These are phyloP conservation scores for Anastrepha obliqua DNA, from an alignment of 1,140 invertebrate genomes.

Conservation along the genomic window DNA sequence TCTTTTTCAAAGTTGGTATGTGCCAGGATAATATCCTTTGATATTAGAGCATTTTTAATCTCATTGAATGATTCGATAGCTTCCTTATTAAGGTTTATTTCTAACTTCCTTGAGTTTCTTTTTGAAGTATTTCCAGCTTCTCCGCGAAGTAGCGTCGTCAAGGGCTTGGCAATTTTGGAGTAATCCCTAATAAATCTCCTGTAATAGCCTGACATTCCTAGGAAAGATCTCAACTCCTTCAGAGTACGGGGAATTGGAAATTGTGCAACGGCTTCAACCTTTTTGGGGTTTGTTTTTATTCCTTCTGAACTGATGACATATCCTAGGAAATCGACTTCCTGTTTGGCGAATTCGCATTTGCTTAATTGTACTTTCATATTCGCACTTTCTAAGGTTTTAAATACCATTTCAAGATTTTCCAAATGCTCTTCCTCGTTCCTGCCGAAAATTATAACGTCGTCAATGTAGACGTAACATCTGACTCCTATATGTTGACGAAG, in stretches of 20 bases:
- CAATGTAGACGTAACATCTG: constrained; percentile 43
- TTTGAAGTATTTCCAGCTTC: too few species aligned
- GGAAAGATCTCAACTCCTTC: neutral
- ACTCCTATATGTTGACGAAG: constrained; percentile 31
- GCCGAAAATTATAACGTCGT: constrained; percentile 45
- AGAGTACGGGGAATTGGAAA: neutral
- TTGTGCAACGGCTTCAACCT: neutral
- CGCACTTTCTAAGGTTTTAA: constrained; percentile 16
- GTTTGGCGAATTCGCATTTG: constrained; percentile 30
- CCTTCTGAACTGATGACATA: neutral
- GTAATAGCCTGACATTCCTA: neutral
- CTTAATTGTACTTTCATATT: constrained; percentile 41
- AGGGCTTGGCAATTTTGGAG: too few species aligned
- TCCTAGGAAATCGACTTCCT: neutral
- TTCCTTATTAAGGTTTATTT: too few species aligned
- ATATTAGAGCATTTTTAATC: too few species aligned
- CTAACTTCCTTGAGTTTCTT: too few species aligned
- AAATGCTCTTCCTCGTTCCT: constrained; percentile 47
- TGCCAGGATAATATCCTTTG: too few species aligned
- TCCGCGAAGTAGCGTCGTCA: too few species aligned
- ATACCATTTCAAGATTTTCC: constrained; percentile 40
- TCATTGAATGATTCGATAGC: too few species aligned
- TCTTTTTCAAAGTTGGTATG: neutral
- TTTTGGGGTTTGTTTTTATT: neutral
- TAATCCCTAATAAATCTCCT: too few species aligned